Base-by-base conservation (phyloP, 1,140 invertebrate species). In the Ceratosolen fusciceps region DNA sequence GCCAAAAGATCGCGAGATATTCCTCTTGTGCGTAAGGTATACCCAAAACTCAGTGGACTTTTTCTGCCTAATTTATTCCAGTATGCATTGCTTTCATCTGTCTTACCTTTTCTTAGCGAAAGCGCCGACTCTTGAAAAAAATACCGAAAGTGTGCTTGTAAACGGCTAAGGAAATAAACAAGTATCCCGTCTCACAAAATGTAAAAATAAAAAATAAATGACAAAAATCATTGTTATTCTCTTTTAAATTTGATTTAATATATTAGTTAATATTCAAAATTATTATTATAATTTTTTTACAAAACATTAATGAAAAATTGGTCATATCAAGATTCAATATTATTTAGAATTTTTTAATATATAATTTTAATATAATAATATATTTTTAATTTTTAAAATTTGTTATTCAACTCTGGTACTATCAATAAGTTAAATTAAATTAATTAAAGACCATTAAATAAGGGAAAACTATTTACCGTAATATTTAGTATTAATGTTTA, bases 1-100 rank as follows among this genome's bases (percentile, higher is more conserved):
- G 79, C 79, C 79, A 80, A 77, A 76, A 80, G 79, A 80, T 80
- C 79, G 74, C 77, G 71, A 80, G 73, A 76, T 76, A 80, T 80
- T 80, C 78, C 37, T 60, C 72, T 74, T 65, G 60, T 60, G 78
- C 73, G 56, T 62, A 14, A 37, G 7, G 37, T 34, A 52, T 37
- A 29, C 37, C 37, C 24, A 26, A 67, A 67, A 67, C 74, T 67
- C 74, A 47, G 34, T 0, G 43, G 49, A 49, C 24, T 52, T 70
- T n/a, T 39, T 37, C 21, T 47, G 73, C 10, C 78, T 80, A 80
- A 80, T 80, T 80, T 80, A 80, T 80, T 80, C 78, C 29, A 31
- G 70, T 52, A 43, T 43, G 49, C 82, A 43, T 77, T 47, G 56
- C 80, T 72, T 52, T 79, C 24, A 21, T 26, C 79, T 68, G 56